Evolutionary conservation across 1,140 invertebrate genomes (phyloP).

Genomic region (Monochamus saltuarius): DNA sequence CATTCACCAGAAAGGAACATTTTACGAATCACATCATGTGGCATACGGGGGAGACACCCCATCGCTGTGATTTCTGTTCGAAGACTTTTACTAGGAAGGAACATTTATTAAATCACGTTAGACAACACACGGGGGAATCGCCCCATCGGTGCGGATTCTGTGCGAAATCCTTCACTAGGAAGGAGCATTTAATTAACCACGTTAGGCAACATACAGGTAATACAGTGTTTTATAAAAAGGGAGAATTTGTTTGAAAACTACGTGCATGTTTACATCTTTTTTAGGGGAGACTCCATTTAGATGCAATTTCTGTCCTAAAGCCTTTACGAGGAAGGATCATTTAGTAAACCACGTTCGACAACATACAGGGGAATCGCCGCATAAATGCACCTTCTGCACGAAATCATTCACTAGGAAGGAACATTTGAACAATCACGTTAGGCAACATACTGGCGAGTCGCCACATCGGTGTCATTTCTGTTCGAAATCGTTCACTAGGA

Average conservation of each 20-base stretch:
- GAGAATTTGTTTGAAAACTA: background rate
- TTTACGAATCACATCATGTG: slow-evolving; percentile 85
- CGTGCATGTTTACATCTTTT: slow-evolving; percentile 3
- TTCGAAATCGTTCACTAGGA: slow-evolving; percentile 81
- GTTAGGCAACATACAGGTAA: slow-evolving; percentile 82
- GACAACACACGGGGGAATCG: slow-evolving; percentile 79
- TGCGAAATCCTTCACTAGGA: slow-evolving; percentile 79
- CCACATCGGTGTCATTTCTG: slow-evolving; percentile 81
- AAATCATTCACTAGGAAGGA: slow-evolving; percentile 87
- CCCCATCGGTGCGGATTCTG: slow-evolving; percentile 80
- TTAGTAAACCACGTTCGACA: slow-evolving; percentile 68
- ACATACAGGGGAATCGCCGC: slow-evolving; percentile 79
- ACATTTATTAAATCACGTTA: slow-evolving; percentile 78
- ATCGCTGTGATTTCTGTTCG: slow-evolving; percentile 80
- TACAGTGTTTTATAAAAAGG: slow-evolving; percentile 51
- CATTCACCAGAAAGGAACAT: slow-evolving; percentile 82
- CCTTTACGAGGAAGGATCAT: slow-evolving; percentile 81
- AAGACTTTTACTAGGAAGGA: slow-evolving; percentile 83
- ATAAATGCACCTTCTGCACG: slow-evolving; percentile 72
- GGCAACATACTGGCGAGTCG: slow-evolving; percentile 74
- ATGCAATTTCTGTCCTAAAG: slow-evolving; percentile 84
- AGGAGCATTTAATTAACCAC: slow-evolving; percentile 81
- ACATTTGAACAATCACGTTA: slow-evolving; percentile 86
- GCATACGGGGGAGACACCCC: slow-evolving; percentile 85
- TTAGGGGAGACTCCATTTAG: slow-evolving; percentile 58